phyloP scores from a whole-genome alignment of 2,113 vertebrate species.

The Trochalopteron elliotii region DNA sequence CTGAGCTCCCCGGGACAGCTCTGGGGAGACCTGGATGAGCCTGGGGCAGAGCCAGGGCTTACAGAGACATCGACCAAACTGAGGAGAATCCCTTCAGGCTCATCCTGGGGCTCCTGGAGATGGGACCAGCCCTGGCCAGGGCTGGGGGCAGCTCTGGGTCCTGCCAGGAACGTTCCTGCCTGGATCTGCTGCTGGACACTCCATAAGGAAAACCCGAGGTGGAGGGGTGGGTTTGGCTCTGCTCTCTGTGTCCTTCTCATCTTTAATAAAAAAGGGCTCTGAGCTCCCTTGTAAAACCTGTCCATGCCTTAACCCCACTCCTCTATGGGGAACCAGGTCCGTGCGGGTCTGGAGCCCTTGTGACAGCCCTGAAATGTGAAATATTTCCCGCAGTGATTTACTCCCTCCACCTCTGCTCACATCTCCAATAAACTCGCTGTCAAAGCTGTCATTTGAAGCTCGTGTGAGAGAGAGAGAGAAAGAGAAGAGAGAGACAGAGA shows the following conservation, averaged over 20 bases:
- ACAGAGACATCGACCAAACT: fast-evolving
- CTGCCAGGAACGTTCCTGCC: neutral
- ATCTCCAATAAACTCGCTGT: neutral
- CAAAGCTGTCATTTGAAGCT: neutral
- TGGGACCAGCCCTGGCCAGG: fast-evolving
- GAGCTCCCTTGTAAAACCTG: neutral
- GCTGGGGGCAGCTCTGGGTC: neutral
- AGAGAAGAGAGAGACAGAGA: neutral
- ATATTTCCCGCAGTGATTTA: neutral
- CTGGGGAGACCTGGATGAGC: neutral
- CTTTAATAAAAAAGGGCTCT: neutral
- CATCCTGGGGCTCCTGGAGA: neutral
- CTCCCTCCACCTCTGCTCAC: neutral
- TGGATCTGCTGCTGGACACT: neutral
- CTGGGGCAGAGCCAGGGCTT: neutral
- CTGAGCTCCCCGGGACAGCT: fast-evolving
- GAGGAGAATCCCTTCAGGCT: neutral
- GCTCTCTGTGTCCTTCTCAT: neutral
- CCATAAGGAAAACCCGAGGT: fast-evolving
- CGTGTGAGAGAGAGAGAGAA: neutral
- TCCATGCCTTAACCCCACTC: neutral
- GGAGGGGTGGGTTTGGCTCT: neutral
- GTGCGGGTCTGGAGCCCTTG: neutral
- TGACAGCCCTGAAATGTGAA: neutral
- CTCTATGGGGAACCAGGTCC: fast-evolving